These are phyloP conservation scores for Limnephilus marmoratus DNA, from an alignment of 2,888 invertebrate genomes.

Conservation along the genomic window DNA sequence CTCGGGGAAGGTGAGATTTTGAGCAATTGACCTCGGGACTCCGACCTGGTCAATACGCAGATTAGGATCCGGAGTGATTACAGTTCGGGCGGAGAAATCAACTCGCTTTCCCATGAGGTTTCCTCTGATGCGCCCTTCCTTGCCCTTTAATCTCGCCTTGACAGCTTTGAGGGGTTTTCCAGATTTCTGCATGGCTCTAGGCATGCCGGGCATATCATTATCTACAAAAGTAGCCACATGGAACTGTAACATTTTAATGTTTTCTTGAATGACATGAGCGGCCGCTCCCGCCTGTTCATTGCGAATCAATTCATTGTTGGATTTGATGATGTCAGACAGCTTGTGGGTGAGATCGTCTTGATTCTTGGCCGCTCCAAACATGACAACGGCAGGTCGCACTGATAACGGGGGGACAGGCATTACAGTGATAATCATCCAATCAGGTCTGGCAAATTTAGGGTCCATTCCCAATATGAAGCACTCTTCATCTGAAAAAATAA, in stretches of 20 bases:
- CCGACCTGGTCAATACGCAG: conserved; percentile 97
- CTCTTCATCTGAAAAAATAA: conserved; percentile 87
- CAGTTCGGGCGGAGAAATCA: conserved; percentile 99
- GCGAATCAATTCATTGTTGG: conserved; percentile 95
- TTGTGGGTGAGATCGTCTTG: conserved; percentile 99
- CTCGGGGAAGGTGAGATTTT: conserved; percentile 99
- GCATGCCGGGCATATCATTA: conserved; percentile 99
- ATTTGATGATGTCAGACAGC: conserved; percentile 97
- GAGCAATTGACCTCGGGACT: conserved; percentile 98
- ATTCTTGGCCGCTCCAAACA: conserved; percentile 99
- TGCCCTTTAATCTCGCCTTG: conserved; percentile 97
- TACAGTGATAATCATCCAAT: conserved; percentile 99
- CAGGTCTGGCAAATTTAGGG: conserved; percentile 97
- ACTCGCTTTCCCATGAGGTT: conserved; percentile 99
- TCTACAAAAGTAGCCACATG: conserved; percentile 99
- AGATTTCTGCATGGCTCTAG: conserved; percentile 98
- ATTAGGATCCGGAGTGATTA: conserved; percentile 98
- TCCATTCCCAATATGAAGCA: conserved; percentile 97
- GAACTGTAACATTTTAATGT: conserved; percentile 98
- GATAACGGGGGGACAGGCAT: conserved; percentile 97
- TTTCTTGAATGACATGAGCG: conserved; percentile 97
- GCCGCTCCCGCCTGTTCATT: conserved; percentile 98
- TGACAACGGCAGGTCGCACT: conserved; percentile 98
- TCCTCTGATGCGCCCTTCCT: conserved; percentile 99
- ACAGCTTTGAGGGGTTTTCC: conserved; percentile 98